phyloP scores from a whole-genome alignment of 2,113 vertebrate species.

The Erinaceus europaeus region DNA sequence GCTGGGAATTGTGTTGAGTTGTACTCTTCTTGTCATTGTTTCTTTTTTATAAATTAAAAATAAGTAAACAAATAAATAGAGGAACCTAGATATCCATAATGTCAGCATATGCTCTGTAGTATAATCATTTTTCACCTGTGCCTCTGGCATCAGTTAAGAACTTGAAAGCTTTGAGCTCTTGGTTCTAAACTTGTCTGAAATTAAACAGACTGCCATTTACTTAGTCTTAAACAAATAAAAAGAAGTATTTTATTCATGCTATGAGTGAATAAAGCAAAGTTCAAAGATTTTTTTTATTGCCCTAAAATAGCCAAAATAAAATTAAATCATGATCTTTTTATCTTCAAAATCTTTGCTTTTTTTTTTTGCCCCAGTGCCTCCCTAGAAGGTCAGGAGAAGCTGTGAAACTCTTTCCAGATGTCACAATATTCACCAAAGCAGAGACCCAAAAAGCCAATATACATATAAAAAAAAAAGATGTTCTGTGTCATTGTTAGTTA shows the following conservation, averaged over 20 bases:
- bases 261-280: background rate
- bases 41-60: too few species aligned
- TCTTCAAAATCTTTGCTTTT: constrained; percentile 5
- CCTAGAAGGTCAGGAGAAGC: background rate
- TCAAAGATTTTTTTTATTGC: background rate
- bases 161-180: background rate
- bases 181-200: background rate
- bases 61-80: too few species aligned
- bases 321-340: constrained; percentile 28
- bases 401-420: background rate
- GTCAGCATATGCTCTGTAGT: too few species aligned
- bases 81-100: too few species aligned
- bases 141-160: too few species aligned
- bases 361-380: background rate
- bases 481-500: too few species aligned
- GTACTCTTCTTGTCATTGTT: too few species aligned
- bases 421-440: too few species aligned
- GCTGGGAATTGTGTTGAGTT: too few species aligned
- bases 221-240: constrained; percentile 24
- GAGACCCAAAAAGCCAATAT: too few species aligned
- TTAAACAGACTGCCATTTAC: background rate
- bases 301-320: background rate
- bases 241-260: background rate
- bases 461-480: too few species aligned
- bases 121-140: too few species aligned